Evolutionary conservation across 2,888 invertebrate species (phyloP), one percentile per base, ranked within the genome.

Genomic region (Ornithoptera priamus): DNA sequence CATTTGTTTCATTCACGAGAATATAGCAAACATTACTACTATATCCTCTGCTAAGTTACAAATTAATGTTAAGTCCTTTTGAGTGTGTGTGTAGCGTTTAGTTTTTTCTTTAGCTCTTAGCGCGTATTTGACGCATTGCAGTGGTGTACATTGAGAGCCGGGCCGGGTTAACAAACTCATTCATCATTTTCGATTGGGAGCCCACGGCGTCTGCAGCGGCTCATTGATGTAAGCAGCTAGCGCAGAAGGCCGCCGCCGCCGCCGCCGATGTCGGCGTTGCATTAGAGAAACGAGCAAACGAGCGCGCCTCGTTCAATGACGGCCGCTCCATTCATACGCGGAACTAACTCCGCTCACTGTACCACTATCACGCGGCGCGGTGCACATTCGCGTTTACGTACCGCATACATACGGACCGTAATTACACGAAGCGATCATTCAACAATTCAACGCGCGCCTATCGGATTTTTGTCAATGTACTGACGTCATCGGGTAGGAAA

Each of bases 251-350:
- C 5, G 30, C 30, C 30, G 30, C 30, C 30, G 24, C 57, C 58
- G 50, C 62, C 68, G 75, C 82, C 80, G 79, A 74, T 77, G 80
- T 30, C 30, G 30, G 30, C 80, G 78, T 83, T 85, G 85, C 85
- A 83, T 80, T 84, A 81, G 80, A 80, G 80, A 79, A 74, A 56
- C 73, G 75, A 70, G 70, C 73, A 73, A 73, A 75, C 30, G 4
- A 30, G 4, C 30, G 4, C 30, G 3, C 75, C 73, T 76, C 76
- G 72, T 74, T 87, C 80, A 89, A 89, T 88, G 88, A 80, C 83
- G 77, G 77, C 80, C 78, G 80, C 77, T 80, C 83, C 89, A 89
- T 90, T 90, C 89, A 89, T 87, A 82, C 77, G 77, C 82, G 81
- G 81, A 78, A 75, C 73, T 76, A 76, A 77, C 76, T 75, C 78